Base-by-base conservation (phyloP, 1,140 invertebrate species). In the Gonioctena quinquepunctata region DNA sequence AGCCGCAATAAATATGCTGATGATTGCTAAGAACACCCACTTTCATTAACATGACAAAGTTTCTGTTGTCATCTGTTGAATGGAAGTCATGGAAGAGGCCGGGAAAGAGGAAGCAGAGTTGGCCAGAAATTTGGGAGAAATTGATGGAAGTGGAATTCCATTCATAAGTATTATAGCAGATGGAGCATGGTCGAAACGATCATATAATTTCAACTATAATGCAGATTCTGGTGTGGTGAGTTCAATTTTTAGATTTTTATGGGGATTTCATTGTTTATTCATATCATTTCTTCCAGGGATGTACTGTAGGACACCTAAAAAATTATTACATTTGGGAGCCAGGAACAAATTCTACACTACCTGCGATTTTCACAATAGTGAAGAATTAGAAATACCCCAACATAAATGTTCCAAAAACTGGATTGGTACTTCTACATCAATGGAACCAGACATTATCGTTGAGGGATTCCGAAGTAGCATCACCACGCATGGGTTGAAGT, bases 361-460 rank as follows among this genome's bases (percentile, higher is more conserved):
- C 50, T 84, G 82, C 60, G 33, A 60, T 23, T 60, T 49, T 19
- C 13, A 22, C 28, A 54, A 59, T 25, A 21, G 13, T 18, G 49
- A 70, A 25, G 25, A 62, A 60, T 13, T 25, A 28, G 22, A 18
- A n/a, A 7, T 21, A 19, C 22, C 69, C 7, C 7, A 69, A 54
- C 52, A 73, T 50, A 64, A 49, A 60, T 69, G 72, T 76, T 78
- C 27, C 62, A 69, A 79, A 71, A 79, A 77, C 56, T 80, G 73
- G 68, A 50, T 21, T 42, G 73, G 69, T 11, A 49, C 75, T n/a
- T 79, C 79, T 7, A 81, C 78, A 16, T 61, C 65, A 8, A 85
- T 85, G 83, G 82, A 84, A 74, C 18, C 74, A 7, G 76, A 79
- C 23, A 79, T 81, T 7, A 78, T 84, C 56, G 42, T 76, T 11